phyloP scores from a whole-genome alignment of 2,113 vertebrate genomes.

The Apteryx owenii region DNA sequence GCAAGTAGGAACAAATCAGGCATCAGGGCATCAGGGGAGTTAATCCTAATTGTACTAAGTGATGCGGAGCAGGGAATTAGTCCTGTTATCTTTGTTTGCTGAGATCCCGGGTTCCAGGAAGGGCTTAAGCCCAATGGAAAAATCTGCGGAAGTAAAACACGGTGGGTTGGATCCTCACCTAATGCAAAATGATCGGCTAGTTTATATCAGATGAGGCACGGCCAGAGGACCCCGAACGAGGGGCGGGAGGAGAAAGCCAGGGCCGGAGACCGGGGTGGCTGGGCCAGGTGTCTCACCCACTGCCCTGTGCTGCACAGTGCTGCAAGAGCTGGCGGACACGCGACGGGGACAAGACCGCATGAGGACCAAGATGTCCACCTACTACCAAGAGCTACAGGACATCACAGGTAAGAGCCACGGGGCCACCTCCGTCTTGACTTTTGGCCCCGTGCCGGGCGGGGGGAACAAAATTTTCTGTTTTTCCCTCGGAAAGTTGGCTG shows the following conservation, averaged over 20 bases:
- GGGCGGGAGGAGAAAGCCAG: accelerated
- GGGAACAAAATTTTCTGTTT: neutral
- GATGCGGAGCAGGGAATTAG: neutral
- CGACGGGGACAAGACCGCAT: neutral
- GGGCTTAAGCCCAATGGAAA: neutral
- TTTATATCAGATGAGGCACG: too few species aligned
- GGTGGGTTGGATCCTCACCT: accelerated
- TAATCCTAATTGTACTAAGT: too few species aligned
- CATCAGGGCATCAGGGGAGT: too few species aligned
- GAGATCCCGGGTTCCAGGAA: too few species aligned
- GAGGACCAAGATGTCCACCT: neutral
- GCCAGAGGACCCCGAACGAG: neutral
- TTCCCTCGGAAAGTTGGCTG: neutral
- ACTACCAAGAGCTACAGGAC: neutral
- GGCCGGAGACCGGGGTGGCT: too few species aligned
- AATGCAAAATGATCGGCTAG: too few species aligned
- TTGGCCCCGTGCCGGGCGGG: accelerated
- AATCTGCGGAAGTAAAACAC: neutral
- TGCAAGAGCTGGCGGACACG: neutral
- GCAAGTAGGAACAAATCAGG: neutral
- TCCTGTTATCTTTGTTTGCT: accelerated
- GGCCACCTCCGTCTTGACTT: accelerated
- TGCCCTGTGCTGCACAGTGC: neutral
- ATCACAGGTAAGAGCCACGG: neutral
- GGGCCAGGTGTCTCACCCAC: accelerated